Percentiles rank a stretch among this genome's conserved stretches.
Conservation (phyloP, 2,113 vertebrate species). For the Pimephales promelas region DNA sequence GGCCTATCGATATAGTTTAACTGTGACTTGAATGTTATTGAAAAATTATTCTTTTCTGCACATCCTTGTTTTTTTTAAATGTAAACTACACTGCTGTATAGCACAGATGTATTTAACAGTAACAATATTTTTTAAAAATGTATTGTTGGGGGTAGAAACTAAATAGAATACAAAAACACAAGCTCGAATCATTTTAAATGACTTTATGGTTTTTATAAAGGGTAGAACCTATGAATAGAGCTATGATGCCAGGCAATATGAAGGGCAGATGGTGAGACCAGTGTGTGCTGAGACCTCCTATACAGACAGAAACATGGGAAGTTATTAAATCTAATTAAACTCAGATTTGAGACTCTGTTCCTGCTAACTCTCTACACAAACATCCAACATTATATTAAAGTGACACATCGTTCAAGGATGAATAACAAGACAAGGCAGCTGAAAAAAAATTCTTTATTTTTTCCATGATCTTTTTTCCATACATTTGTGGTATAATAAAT, state of each 20-base stretch:
- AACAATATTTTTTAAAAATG: too few species aligned
- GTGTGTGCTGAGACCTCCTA: neutral
- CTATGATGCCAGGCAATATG: neutral
- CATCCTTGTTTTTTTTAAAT: too few species aligned
- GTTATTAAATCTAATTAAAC: neutral
- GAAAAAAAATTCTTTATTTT: conserved; percentile 79
- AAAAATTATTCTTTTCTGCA: too few species aligned
- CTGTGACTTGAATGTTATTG: too few species aligned
- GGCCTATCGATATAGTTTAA: too few species aligned
- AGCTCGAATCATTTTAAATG: neutral
- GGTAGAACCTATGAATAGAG: neutral
- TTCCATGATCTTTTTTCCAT: conserved; percentile 67
- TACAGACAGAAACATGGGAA: neutral
- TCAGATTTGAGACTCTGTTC: neutral
- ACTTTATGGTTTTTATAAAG: neutral
- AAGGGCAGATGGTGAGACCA: neutral
- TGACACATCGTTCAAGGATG: neutral
- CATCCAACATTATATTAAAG: neutral
- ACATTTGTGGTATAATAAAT: conserved; percentile 83
- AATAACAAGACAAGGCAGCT: neutral
- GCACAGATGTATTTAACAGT: too few species aligned
- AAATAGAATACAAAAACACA: neutral
- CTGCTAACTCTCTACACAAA: neutral
- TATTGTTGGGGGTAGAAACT: neutral
- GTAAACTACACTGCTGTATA: too few species aligned